phyloP scores from a whole-genome alignment of 1,140 invertebrate species.

The Phenacoccus solenopsis region DNA sequence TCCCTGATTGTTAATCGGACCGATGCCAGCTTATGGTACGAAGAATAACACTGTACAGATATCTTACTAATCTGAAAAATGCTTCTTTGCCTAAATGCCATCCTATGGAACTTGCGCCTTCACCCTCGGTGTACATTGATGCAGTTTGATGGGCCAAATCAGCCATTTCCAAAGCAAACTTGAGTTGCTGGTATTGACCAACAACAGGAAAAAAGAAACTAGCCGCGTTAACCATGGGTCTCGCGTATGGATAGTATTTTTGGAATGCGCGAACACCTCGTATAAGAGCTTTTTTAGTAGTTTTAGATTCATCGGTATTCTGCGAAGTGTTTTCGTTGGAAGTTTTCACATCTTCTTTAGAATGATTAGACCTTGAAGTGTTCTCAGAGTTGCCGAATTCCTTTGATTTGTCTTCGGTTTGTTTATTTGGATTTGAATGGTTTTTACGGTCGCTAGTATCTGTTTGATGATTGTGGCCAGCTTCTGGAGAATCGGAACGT shows the following conservation, averaged over 20 bases:
- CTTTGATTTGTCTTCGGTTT: neutral
- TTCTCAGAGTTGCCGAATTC: neutral
- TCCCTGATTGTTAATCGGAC: too few relatives aligned
- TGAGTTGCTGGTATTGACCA: neutral
- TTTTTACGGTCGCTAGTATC: too few relatives aligned
- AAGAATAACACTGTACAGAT: neutral
- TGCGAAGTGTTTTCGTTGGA: neutral
- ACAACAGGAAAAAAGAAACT: neutral
- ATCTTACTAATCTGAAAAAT: neutral
- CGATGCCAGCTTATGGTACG: too few relatives aligned
- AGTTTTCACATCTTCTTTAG: neutral
- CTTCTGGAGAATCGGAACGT: too few relatives aligned
- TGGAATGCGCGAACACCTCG: neutral
- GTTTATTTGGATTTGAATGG: neutral
- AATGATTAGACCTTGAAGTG: neutral
- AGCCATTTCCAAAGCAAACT: neutral
- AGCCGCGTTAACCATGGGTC: neutral
- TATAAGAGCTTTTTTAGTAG: neutral
- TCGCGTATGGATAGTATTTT: neutral
- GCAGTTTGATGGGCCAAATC: neutral
- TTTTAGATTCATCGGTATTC: neutral
- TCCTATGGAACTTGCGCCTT: neutral
- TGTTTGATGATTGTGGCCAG: too few relatives aligned
- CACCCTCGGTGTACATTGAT: neutral
- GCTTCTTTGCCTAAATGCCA: neutral